phyloP scores from a whole-genome alignment of 2,888 invertebrate genomes.

The Pristionchus maxplancki region DNA sequence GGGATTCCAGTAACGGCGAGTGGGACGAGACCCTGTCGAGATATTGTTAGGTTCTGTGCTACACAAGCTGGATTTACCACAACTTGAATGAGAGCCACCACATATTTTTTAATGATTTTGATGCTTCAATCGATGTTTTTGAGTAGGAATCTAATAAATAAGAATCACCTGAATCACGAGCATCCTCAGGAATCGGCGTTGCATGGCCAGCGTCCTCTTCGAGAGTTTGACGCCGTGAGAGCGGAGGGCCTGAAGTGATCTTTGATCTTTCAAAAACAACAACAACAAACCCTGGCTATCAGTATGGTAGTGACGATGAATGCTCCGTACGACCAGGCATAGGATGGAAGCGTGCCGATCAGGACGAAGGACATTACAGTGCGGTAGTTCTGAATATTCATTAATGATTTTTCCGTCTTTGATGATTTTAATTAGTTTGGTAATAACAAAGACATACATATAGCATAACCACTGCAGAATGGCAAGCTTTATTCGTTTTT shows the following conservation, averaged over 20 bases:
- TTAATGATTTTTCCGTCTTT: too few species aligned
- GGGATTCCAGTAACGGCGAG: background rate
- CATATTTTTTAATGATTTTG: too few species aligned
- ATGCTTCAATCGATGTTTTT: too few species aligned
- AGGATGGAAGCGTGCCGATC: background rate
- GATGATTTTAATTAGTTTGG: too few species aligned
- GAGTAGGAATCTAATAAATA: background rate
- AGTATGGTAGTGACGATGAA: background rate
- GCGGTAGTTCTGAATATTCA: background rate
- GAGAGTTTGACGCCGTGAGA: background rate
- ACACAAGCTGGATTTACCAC: background rate
- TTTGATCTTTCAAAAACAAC: background rate
- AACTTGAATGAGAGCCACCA: background rate
- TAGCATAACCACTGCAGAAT: background rate
- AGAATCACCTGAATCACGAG: background rate
- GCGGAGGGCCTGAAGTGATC: background rate
- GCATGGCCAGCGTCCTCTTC: background rate
- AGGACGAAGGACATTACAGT: background rate
- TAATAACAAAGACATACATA: too few species aligned
- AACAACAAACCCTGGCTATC: background rate
- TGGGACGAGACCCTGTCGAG: background rate
- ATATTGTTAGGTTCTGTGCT: too few species aligned
- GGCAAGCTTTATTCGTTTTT: background rate
- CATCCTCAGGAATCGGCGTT: background rate
- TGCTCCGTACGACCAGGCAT: constrained; percentile 8